Evolutionary conservation across 2,888 invertebrate genomes (phyloP).

Genomic region (Listrodromus nycthemerus): DNA sequence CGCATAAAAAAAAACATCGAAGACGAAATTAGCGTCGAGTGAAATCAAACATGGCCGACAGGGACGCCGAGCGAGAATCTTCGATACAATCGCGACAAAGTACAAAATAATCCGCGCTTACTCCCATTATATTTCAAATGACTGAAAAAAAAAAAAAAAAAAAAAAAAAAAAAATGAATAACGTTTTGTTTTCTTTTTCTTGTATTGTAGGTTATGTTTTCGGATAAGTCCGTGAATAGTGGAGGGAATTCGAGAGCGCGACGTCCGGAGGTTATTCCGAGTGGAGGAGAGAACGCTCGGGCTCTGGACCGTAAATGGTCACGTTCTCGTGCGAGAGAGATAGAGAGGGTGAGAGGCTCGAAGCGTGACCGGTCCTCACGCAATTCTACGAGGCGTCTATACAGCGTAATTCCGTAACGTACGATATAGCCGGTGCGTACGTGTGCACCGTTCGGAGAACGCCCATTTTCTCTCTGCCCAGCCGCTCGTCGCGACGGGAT

Average conservation of each 20-base stretch:
- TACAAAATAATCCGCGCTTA: background rate
- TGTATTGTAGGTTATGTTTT: too few species aligned
- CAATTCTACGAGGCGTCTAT: constrained; percentile 56
- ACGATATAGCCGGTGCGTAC: constrained; percentile 15
- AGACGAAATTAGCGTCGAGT: constrained; percentile 1
- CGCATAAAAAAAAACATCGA: background rate
- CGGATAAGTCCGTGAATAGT: constrained; percentile 5
- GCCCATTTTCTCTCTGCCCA: constrained; percentile 17
- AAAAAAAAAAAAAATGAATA: too few species aligned
- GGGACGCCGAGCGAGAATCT: constrained; percentile 42
- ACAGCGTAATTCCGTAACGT: background rate
- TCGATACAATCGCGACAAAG: background rate
- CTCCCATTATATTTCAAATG: too few species aligned
- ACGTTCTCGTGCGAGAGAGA: constrained; percentile 60
- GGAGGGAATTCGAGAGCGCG: constrained; percentile 46
- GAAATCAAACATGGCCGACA: constrained; percentile 23
- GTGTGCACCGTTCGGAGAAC: constrained; percentile 30
- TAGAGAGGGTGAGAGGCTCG: constrained; percentile 39
- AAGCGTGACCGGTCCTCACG: constrained; percentile 64
- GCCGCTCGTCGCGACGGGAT: background rate
- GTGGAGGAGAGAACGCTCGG: constrained; percentile 35
- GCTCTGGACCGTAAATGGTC: constrained; percentile 67
- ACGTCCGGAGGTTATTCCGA: constrained; percentile 15
- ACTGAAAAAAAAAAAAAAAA: too few species aligned
- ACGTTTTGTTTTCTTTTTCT: too few species aligned